These are phyloP conservation scores for Diaperis boleti DNA, from an alignment of 2,888 invertebrate species.

Conservation along the genomic window DNA sequence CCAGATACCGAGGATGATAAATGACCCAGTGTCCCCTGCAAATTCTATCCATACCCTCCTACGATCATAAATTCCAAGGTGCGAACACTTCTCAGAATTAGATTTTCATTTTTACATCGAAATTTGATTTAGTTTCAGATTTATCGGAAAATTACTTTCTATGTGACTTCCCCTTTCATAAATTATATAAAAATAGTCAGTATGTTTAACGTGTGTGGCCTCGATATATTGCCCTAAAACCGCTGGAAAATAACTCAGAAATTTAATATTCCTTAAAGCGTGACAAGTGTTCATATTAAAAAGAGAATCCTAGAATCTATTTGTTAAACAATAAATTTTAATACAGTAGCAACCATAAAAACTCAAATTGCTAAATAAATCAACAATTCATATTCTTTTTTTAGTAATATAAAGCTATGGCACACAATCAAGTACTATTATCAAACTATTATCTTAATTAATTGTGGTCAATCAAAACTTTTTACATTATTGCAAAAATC, in stretches of 20 bases:
- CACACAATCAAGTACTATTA: too few relatives aligned
- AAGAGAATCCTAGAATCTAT: too few relatives aligned
- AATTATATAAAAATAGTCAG: constrained; percentile 47
- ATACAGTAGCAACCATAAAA: too few relatives aligned
- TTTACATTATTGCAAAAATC: too few relatives aligned
- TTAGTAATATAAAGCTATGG: too few relatives aligned
- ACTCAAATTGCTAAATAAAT: too few relatives aligned
- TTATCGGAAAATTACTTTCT: constrained; percentile 46
- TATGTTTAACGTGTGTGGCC: constrained; percentile 28
- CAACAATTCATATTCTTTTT: too few relatives aligned
- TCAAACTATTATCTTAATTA: too few relatives aligned
- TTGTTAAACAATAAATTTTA: too few relatives aligned
- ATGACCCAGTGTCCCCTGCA: constrained; percentile 53
- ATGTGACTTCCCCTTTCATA: constrained; percentile 48
- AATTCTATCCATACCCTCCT: constrained; percentile 52
- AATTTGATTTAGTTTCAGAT: constrained; percentile 55
- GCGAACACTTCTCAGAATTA: constrained; percentile 54
- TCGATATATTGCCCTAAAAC: constrained; percentile 15
- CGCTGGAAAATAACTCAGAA: constrained; percentile 2
- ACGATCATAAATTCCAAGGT: constrained; percentile 57
- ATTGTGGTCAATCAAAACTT: too few relatives aligned
- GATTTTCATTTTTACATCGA: constrained; percentile 55
- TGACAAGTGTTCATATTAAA: too few relatives aligned
- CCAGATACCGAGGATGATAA: constrained; percentile 54
- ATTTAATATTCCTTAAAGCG: constrained; percentile 30